phyloP scores from a whole-genome alignment of 2,113 vertebrate species.

The Serinus canaria region DNA sequence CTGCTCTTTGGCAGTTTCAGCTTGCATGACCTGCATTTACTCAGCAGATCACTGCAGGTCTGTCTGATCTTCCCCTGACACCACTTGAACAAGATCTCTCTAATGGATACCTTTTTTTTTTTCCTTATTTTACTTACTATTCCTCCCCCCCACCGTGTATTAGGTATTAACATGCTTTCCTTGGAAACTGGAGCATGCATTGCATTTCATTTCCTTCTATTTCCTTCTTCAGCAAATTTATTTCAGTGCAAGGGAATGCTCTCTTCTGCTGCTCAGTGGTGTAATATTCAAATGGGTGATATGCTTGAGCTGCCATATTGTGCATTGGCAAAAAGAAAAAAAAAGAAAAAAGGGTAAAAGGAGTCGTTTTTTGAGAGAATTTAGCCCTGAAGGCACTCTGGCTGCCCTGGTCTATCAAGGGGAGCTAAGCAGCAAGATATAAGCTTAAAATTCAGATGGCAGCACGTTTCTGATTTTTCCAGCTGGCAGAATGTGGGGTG shows the following conservation, averaged over 20 bases:
- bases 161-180: conserved; percentile 32
- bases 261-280: not conserved
- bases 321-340: not conserved
- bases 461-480: not conserved
- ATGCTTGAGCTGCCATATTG: not conserved
- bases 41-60: conserved; percentile 14
- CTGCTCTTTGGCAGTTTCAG: conserved; percentile 48
- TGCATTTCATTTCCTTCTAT: not conserved
- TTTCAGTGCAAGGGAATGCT: not conserved
- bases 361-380: not conserved
- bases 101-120: not conserved
- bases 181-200: conserved; percentile 43
- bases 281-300: not conserved
- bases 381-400: not conserved
- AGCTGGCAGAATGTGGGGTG: not conserved
- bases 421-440: not conserved
- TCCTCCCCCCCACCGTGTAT: not conserved
- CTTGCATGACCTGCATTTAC: conserved; percentile 28
- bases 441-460: not conserved
- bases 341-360: not conserved
- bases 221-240: conserved; percentile 21
- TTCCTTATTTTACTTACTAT: not conserved
- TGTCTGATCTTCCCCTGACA: conserved; percentile 35
- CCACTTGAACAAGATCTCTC: not conserved
- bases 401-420: not conserved